These are phyloP conservation scores for Ctena decussata DNA, from an alignment of 2,888 invertebrate species.

Conservation along the genomic window DNA sequence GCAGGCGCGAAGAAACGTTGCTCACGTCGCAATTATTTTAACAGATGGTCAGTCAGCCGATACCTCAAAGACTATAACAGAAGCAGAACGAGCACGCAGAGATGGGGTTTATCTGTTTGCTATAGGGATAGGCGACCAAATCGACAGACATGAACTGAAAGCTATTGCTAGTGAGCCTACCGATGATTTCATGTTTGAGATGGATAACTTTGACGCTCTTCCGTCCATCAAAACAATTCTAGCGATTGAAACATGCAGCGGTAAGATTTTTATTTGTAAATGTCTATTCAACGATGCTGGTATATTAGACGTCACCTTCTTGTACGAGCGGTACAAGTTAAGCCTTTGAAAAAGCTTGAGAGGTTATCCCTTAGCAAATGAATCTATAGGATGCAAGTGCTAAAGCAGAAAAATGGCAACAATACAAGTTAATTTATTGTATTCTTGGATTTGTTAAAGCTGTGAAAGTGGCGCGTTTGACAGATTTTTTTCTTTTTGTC, in stretches of 20 bases:
- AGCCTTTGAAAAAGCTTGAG: too few relatives aligned
- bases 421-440: too few relatives aligned
- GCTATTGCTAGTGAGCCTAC: conserved; percentile 74
- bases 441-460: too few relatives aligned
- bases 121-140: conserved; percentile 62
- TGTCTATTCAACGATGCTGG: too few relatives aligned
- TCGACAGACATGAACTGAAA: conserved; percentile 70
- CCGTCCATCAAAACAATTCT: conserved; percentile 67
- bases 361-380: too few relatives aligned
- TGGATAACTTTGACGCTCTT: conserved; percentile 72
- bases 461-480: too few relatives aligned
- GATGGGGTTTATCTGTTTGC: conserved; percentile 64
- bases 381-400: too few relatives aligned
- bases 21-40: conserved; percentile 66
- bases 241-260: conserved; percentile 70
- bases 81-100: conserved; percentile 55
- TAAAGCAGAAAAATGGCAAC: too few relatives aligned
- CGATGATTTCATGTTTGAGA: conserved; percentile 71
- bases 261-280: too few relatives aligned
- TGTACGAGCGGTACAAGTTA: too few relatives aligned
- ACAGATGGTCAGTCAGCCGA: conserved; percentile 71
- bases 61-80: conserved; percentile 34
- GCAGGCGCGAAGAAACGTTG: conserved; percentile 49
- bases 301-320: too few relatives aligned
- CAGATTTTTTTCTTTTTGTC: too few relatives aligned